Percentiles rank a stretch among this genome's conserved stretches.
Evolutionary conservation across 2,113 vertebrate species (phyloP).

Genomic region (Pseudorasbora parva): DNA sequence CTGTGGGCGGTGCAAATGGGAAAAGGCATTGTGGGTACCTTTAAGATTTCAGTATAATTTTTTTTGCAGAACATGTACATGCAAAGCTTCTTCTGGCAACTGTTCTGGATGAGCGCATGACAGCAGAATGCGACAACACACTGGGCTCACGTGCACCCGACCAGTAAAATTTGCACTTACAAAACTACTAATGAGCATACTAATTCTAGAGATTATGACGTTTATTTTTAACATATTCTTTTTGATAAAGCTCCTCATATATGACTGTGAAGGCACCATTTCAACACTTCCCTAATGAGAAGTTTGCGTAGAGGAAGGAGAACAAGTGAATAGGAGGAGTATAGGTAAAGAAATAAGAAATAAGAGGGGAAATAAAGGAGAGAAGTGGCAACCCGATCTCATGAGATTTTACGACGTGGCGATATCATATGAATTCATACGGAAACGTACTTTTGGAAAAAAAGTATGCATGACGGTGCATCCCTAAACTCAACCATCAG

Average conservation of each 20-base stretch:
- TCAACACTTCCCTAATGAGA: constrained; percentile 48
- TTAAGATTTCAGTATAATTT: not conserved
- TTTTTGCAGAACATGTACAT: constrained; percentile 9
- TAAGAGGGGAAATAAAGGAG: constrained; percentile 8
- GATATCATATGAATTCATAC: not conserved
- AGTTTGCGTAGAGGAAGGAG: constrained; percentile 33
- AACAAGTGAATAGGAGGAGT: not conserved
- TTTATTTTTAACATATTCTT: constrained; percentile 42
- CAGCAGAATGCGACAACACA: constrained; percentile 17
- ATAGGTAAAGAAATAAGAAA: constrained; percentile 10
- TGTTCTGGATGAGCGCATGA: constrained; percentile 3
- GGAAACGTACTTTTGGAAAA: not conserved
- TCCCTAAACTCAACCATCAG: not conserved
- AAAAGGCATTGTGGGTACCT: not conserved
- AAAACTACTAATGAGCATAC: constrained; percentile 53
- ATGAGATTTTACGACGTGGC: not conserved
- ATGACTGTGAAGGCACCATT: constrained; percentile 44
- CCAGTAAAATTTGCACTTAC: constrained; percentile 60
- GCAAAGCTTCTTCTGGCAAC: not conserved
- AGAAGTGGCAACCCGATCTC: not conserved
- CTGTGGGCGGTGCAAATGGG: not conserved
- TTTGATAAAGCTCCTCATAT: constrained; percentile 37
- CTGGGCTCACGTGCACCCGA: constrained; percentile 35
- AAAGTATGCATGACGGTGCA: not conserved
- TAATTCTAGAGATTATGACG: constrained; percentile 46